phyloP scores from a whole-genome alignment of 2,797 vertebrate species.

The Falco novaeseelandiae region DNA sequence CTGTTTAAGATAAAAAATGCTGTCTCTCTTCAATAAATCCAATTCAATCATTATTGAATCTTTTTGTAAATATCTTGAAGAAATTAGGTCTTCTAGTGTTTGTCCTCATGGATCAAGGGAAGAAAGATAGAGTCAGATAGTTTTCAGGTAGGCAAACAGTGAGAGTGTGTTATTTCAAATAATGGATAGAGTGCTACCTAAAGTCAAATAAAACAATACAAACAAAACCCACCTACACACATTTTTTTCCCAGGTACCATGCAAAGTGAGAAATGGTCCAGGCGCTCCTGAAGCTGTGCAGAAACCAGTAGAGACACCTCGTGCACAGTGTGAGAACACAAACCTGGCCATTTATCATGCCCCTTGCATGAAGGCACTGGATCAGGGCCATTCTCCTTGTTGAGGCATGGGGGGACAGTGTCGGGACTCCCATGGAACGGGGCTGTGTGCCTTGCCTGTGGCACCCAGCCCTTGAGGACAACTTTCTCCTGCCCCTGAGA shows the following conservation, averaged over 20 bases:
- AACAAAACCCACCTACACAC: neutral
- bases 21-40: slow-evolving; percentile 47
- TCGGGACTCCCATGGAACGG: rapidly evolving
- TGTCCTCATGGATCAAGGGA: neutral
- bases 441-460: rapidly evolving
- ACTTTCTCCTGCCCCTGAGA: neutral
- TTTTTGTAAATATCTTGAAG: slow-evolving; percentile 47
- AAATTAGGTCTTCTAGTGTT: slow-evolving; percentile 12
- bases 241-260: neutral
- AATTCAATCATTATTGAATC: slow-evolving; percentile 46
- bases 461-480: neutral
- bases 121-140: neutral
- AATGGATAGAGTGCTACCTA: neutral
- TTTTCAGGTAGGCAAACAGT: neutral
- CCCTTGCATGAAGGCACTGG: rapidly evolving
- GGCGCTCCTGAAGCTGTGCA: neutral
- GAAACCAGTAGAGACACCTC: neutral
- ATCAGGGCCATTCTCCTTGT: neutral
- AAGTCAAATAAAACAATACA: neutral
- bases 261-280: neutral
- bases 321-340: neutral
- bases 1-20: neutral
- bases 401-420: no score
- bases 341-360: neutral
- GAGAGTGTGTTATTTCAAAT: neutral